phyloP scores from a whole-genome alignment of 2,113 vertebrate species.

The Serilophus lunatus region DNA sequence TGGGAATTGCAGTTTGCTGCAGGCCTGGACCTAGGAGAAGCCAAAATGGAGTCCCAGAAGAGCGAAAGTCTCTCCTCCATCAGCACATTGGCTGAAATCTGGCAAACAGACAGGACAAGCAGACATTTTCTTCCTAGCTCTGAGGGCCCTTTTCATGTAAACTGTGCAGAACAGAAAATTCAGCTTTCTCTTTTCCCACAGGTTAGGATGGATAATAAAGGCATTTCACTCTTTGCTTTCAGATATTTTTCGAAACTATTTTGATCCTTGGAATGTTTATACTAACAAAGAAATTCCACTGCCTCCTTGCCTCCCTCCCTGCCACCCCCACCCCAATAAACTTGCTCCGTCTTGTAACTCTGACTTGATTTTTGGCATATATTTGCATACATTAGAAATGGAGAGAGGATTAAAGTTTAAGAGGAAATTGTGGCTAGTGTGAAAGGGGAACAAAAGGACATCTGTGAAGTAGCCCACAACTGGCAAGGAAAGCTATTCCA shows the following conservation, averaged over 20 bases:
- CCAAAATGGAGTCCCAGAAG: background rate
- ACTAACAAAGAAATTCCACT: constrained; percentile 47
- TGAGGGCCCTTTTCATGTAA: background rate
- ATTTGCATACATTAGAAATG: constrained; percentile 69
- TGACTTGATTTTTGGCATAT: constrained; percentile 64
- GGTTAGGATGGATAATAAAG: background rate
- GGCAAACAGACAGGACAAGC: background rate
- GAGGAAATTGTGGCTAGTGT: constrained; percentile 73
- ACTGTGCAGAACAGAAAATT: background rate
- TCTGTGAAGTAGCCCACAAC: constrained; percentile 74
- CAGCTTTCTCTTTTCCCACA: background rate
- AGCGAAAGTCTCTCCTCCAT: background rate
- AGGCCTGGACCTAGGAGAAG: background rate
- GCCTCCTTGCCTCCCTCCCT: background rate
- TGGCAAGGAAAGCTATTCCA: constrained; percentile 73
- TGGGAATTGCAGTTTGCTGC: background rate
- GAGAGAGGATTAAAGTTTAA: constrained; percentile 69
- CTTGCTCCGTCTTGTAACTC: constrained; percentile 50
- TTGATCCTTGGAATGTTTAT: constrained; percentile 12
- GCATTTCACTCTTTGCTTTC: background rate
- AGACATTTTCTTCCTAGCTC: background rate
- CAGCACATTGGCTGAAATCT: background rate
- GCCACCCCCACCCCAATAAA: background rate
- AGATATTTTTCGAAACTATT: constrained; percentile 45
- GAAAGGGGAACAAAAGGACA: constrained; percentile 75